phyloP scores from a whole-genome alignment of 2,797 vertebrate species.

The Enteromius fasciolatus region DNA sequence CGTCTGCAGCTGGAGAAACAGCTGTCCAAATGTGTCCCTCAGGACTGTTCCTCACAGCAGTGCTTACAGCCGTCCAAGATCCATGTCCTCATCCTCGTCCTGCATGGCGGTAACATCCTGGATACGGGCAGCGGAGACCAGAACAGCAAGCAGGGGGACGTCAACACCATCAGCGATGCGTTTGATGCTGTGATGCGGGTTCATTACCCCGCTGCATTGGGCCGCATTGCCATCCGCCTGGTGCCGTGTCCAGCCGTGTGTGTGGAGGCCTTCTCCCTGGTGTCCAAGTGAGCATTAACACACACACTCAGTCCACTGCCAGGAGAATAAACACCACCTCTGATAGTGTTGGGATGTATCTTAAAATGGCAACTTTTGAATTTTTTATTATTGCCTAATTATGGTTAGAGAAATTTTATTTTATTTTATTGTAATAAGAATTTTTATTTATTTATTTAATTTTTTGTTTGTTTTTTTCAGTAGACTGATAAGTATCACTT shows the following conservation, averaged over 20 bases:
- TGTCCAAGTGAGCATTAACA: conserved; percentile 86
- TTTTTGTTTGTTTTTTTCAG: background rate
- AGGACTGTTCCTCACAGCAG: conserved; percentile 86
- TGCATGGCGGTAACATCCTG: conserved; percentile 95
- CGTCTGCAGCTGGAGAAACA: conserved; percentile 3
- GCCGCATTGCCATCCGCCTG: conserved; percentile 87
- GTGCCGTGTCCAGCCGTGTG: conserved; percentile 96
- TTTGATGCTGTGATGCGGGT: conserved; percentile 95
- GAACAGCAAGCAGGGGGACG: conserved; percentile 91
- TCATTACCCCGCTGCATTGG: conserved; percentile 90
- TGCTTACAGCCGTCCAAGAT: conserved; percentile 86
- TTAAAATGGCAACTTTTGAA: background rate
- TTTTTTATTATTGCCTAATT: background rate
- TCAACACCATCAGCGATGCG: conserved; percentile 88
- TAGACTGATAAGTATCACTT: background rate
- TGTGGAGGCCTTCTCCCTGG: conserved; percentile 90
- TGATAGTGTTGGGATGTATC: background rate
- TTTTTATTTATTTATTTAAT: background rate
- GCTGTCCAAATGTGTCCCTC: conserved; percentile 22
- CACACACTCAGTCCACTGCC: background rate
- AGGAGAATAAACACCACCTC: background rate
- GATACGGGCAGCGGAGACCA: conserved; percentile 91
- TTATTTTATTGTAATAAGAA: background rate
- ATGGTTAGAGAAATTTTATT: background rate
- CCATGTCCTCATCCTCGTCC: conserved; percentile 89